phyloP scores from a whole-genome alignment of 1,140 invertebrate species.

The Stenopsyche tienmushanensis region DNA sequence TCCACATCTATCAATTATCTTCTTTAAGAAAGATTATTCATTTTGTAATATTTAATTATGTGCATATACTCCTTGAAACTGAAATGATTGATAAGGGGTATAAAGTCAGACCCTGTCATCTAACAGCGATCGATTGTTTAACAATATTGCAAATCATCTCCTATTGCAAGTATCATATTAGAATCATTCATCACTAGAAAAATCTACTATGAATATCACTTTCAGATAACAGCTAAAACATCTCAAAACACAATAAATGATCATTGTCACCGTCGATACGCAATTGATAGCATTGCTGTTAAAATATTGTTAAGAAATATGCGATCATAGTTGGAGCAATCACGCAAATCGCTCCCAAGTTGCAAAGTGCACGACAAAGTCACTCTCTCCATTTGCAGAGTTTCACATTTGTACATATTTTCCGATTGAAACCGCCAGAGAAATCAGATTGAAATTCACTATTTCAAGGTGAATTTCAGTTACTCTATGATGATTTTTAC shows the following conservation, averaged over 20 bases:
- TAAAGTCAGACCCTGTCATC: no score
- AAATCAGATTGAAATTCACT: conserved; percentile 24
- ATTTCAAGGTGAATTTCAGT: conserved; percentile 14
- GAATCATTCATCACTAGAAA: not conserved
- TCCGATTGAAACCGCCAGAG: conserved; percentile 16
- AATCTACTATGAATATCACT: not conserved
- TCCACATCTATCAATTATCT: no score
- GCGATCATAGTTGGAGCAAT: not conserved
- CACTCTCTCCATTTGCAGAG: conserved; percentile 12
- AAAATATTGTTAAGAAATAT: not conserved
- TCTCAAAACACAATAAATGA: no score
- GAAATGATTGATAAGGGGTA: no score
- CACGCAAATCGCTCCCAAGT: conserved; percentile 24
- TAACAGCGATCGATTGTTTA: no score
- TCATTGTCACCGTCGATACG: no score
- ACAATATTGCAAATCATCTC: no score
- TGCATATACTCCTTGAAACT: no score
- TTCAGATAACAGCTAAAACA: not conserved
- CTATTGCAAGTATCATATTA: not conserved
- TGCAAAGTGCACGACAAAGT: conserved; percentile 14
- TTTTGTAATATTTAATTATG: no score
- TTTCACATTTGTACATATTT: conserved; percentile 27
- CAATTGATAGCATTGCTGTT: no score
- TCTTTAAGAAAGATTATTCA: no score
- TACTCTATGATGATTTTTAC: conserved; percentile 15